These are phyloP conservation scores for Eospalax fontanierii DNA, from an alignment of 2,797 vertebrate genomes.

Conservation along the genomic window DNA sequence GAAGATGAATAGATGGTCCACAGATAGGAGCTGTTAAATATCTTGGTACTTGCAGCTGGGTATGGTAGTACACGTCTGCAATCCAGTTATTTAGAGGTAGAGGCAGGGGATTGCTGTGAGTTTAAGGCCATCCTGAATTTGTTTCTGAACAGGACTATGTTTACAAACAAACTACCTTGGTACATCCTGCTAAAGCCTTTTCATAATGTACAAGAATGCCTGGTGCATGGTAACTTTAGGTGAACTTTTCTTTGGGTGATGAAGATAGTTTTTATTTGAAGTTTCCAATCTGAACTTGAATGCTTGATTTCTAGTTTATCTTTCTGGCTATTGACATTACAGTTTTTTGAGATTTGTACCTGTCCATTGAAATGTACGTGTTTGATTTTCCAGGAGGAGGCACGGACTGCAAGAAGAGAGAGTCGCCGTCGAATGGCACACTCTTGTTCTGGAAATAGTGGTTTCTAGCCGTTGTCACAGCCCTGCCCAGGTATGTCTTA, in stretches of 20 bases:
- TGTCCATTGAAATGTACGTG: not conserved
- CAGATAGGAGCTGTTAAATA: constrained; percentile 15
- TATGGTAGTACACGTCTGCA: not conserved
- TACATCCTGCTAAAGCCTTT: not conserved
- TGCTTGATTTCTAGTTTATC: not conserved
- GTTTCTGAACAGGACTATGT: not conserved
- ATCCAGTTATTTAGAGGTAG: not conserved
- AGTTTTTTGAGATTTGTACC: not conserved
- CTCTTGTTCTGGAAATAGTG: not conserved
- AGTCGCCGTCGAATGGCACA: not conserved
- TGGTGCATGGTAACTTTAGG: not conserved
- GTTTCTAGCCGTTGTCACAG: not conserved
- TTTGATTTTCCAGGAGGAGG: not conserved
- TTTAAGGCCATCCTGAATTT: not conserved
- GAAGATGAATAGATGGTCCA: not conserved
- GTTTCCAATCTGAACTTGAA: not conserved
- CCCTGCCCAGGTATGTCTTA: not conserved
- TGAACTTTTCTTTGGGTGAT: not conserved
- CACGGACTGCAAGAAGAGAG: not conserved
- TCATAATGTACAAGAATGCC: not conserved
- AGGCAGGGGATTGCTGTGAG: not conserved
- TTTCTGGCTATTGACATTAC: not conserved
- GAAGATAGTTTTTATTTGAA: constrained; percentile 35
- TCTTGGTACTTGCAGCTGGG: not conserved
- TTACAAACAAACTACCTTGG: not conserved